Conservation (phyloP, 2,113 vertebrate genomes). For the Onychorhynchus coronatus region DNA sequence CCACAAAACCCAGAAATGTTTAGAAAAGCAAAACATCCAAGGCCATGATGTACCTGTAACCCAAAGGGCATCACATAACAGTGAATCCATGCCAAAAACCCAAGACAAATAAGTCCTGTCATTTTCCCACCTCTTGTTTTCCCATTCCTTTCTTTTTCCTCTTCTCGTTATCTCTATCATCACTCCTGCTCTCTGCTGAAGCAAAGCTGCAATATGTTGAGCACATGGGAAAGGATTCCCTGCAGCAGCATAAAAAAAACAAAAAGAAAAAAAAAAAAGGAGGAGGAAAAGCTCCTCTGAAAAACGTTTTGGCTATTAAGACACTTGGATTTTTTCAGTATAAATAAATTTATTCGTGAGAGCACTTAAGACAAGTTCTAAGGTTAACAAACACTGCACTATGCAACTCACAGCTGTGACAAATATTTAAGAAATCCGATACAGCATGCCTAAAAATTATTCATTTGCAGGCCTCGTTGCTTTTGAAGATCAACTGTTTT, state of each 20-base stretch:
- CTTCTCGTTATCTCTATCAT: background rate
- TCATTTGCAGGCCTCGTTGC: slow-evolving; percentile 69
- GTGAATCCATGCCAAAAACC: background rate
- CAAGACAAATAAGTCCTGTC: background rate
- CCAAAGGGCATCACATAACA: rapidly evolving
- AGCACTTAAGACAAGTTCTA: slow-evolving; percentile 70
- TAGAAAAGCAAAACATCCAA: background rate
- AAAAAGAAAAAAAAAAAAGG: background rate
- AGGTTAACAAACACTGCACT: slow-evolving; percentile 72
- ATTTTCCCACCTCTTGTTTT: background rate
- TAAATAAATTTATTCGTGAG: slow-evolving; percentile 71
- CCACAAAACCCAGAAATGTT: background rate
- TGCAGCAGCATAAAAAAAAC: background rate
- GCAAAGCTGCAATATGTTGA: background rate
- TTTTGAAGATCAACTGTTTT: slow-evolving; percentile 77
- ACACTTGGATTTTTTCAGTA: slow-evolving; percentile 62
- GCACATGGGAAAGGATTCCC: background rate
- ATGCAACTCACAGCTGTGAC: slow-evolving; percentile 57
- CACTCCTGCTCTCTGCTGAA: background rate
- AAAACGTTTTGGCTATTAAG: slow-evolving; percentile 49
- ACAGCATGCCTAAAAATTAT: slow-evolving; percentile 66
- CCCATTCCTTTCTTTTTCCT: background rate
- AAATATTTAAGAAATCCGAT: slow-evolving; percentile 73
- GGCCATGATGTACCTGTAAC: background rate
- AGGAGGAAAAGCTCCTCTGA: background rate